These are phyloP conservation scores for Euzophera pinguis DNA, from an alignment of 2,888 invertebrate genomes.

Conservation along the genomic window DNA sequence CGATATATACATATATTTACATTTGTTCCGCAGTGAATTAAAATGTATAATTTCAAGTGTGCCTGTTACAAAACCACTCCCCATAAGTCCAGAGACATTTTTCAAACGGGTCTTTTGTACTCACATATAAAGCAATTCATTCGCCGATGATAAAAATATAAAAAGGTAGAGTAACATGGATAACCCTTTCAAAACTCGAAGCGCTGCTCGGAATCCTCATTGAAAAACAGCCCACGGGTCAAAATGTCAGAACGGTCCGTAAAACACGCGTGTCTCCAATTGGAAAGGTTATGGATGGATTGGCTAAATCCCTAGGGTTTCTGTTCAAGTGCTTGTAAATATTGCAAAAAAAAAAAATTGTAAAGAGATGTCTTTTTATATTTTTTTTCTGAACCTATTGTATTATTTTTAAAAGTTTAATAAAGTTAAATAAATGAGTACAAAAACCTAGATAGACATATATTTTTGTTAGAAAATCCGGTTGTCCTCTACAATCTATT, in stretches of 20 bases:
- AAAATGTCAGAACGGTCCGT: constrained; percentile 50
- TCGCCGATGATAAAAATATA: constrained; percentile 64
- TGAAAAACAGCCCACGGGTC: constrained; percentile 62
- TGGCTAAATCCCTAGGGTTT: constrained; percentile 13
- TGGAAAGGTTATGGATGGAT: constrained; percentile 33
- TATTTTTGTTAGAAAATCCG: no score
- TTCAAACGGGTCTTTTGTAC: constrained; percentile 55
- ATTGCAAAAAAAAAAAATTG: neutral
- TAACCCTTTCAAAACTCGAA: constrained; percentile 65
- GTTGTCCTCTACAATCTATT: no score
- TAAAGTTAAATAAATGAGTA: no score
- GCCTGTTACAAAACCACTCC: no score
- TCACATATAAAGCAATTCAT: constrained; percentile 58
- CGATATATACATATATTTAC: no score
- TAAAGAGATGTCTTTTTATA: neutral
- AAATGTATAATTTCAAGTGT: no score
- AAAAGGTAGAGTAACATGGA: constrained; percentile 56
- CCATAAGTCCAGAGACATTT: constrained; percentile 40
- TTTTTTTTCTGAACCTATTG: no score
- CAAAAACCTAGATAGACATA: no score
- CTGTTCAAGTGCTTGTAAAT: constrained; percentile 6
- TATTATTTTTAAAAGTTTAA: no score
- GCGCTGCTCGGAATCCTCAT: constrained; percentile 54
- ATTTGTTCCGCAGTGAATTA: no score
- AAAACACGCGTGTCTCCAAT: constrained; percentile 37